These are phyloP conservation scores for Syndactyla subalaris DNA, from an alignment of 2,797 vertebrate genomes.

Conservation along the genomic window DNA sequence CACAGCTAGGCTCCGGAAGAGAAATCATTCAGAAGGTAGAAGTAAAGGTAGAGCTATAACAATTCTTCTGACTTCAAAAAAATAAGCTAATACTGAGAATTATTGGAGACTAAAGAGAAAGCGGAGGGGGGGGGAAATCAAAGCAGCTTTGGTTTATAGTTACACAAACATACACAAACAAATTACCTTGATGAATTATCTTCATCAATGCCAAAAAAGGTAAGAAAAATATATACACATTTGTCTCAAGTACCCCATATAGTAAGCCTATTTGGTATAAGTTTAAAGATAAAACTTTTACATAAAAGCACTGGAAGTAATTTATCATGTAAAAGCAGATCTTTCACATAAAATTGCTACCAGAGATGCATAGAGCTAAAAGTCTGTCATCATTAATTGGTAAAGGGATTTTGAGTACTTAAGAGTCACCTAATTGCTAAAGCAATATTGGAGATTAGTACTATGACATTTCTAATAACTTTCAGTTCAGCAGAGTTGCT, in stretches of 20 bases:
- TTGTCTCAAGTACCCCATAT: not conserved
- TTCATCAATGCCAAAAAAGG: not conserved
- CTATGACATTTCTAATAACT: not conserved
- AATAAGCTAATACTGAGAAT: not conserved
- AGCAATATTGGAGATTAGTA: not conserved
- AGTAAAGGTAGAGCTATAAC: not conserved
- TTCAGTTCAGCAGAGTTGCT: not conserved
- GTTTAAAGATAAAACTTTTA: not conserved
- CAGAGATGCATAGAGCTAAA: not conserved
- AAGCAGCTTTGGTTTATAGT: not conserved
- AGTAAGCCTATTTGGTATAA: not conserved
- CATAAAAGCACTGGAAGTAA: not conserved
- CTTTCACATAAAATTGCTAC: not conserved
- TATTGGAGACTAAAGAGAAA: not conserved
- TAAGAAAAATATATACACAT: not conserved
- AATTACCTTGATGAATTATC: not conserved
- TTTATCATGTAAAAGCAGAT: not conserved
- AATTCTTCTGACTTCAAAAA: not conserved
- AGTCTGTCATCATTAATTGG: not conserved
- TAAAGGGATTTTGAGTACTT: slow-evolving; percentile 15
- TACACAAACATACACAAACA: not conserved
- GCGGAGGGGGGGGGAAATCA: not conserved
- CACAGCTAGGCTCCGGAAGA: not conserved
- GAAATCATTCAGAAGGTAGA: not conserved
- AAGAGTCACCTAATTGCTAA: slow-evolving; percentile 3